Base-by-base conservation (phyloP, 2,797 vertebrate genomes). In the Platyrinchus mystaceus region DNA sequence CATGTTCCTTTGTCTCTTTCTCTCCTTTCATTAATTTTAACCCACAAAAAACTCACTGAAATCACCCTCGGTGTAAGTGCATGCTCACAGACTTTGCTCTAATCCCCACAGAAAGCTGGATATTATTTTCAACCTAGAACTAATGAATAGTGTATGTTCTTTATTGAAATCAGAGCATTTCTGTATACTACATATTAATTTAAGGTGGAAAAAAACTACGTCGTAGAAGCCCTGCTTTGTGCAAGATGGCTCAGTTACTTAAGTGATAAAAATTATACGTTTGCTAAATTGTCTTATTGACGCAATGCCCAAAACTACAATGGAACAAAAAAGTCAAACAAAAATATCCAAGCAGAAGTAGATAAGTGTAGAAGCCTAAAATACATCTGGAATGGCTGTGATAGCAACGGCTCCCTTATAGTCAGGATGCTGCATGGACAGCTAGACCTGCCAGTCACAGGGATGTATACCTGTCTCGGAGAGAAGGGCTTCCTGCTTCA, bases 101-200 rank as follows among this genome's bases (percentile, higher is more conserved):
- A 82, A 94, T 89, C 32, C 67, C n/a, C 37, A 63, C 2, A 47
- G 50, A 19, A 19, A 41, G 39, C 26, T 81, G 23, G 26, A 39
- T 87, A 68, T 71, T 81, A 73, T 70, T 92, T 93, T 87, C 55
- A 71, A 69, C 73, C 68, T 44, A 44, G 63, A 66, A 21, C 10
- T 87, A 78, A 94, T 92, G 93, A 93, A 66, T 32, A 83, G 27
- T 66, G n/a, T 71, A 41, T 81, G 66, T 46, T 84, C 36, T 44
- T 69, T 56, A 86, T 73, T 95, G 84, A 77, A 91, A 73, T 87
- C 59, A 63, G 66, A 84, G 20, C 14, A 46, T 77, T 89, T 92
- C 69, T 89, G 6, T 63, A 11, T 67, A 41, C 66, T 63, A 28
- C 19, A 37, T 66, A 49, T 63, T 59, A 89, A 53, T 37, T 73